Evolutionary conservation across 2,888 invertebrate species (phyloP).

Genomic region (Chouioia cunea): DNA sequence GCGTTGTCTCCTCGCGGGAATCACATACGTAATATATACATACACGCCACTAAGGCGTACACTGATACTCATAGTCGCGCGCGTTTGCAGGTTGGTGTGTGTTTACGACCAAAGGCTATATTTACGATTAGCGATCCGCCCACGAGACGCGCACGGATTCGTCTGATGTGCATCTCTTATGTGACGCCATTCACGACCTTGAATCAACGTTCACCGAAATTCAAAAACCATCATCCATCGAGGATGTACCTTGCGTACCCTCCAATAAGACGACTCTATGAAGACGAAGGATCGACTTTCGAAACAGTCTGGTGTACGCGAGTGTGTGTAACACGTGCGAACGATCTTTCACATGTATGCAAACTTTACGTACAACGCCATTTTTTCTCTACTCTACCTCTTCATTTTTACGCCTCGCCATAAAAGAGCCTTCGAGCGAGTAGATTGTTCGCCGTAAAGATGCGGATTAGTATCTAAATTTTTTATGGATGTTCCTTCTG

Average conservation of each 20-base stretch:
- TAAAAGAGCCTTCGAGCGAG: too few relatives aligned
- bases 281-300: slow-evolving; percentile 35
- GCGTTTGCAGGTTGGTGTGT: slow-evolving; percentile 3
- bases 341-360: neutral
- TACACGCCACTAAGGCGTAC: neutral
- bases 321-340: slow-evolving; percentile 28
- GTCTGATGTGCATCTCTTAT: slow-evolving; percentile 2
- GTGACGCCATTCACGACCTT: slow-evolving; percentile 44
- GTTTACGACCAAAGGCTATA: slow-evolving; percentile 47
- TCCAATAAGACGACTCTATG: slow-evolving; percentile 12
- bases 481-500: too few relatives aligned
- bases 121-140: slow-evolving; percentile 47
- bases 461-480: too few relatives aligned
- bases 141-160: slow-evolving; percentile 29
- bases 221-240: slow-evolving; percentile 42
- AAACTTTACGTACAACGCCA: slow-evolving; percentile 1
- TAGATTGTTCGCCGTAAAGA: too few relatives aligned
- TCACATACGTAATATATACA: slow-evolving; percentile 29
- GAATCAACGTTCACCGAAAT: slow-evolving; percentile 39
- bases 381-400: neutral
- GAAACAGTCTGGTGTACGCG: slow-evolving; percentile 33
- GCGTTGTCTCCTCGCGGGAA: slow-evolving; percentile 16
- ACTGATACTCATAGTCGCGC: neutral
- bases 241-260: slow-evolving; percentile 41
- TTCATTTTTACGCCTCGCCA: too few relatives aligned